Base-by-base conservation (phyloP, 2,888 invertebrate species). In the Clunio marinus region DNA sequence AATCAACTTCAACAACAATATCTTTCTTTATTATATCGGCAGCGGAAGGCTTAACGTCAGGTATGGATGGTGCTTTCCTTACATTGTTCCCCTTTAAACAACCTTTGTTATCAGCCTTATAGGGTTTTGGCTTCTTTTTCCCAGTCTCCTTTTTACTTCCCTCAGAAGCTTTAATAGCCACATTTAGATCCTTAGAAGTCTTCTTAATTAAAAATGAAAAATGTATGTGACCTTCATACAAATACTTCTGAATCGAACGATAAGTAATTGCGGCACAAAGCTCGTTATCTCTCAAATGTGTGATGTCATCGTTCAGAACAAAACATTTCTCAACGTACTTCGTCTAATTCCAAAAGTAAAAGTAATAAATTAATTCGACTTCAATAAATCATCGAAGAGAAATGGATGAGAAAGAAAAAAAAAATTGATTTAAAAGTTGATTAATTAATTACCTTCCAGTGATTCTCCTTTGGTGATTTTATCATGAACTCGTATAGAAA, bases 271-370 rank as follows among this genome's bases (percentile, higher is more conserved):
- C 68, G 7, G 58, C 68, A 28, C 68, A 68, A 25, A 22, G n/a
- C 27, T 68, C 68, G 1, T 57, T 41, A 57, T 68, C 68, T 41
- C 37, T 24, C 22, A 68, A 17, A 17, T 22, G 37, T 1, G 24
- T 41, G 4, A 68, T 20, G 58, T 68, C 58, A 58, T 68, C 68
- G 35, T 57, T n/a, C 3, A 41, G 55, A 1, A 17, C 22, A n/a
- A 58, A 41, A 28, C 68, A 68, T 41, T 68, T 68, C 15, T 68
- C 68, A 10, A 68, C 68, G 27, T 58, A 68, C 28, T 68, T 68
- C 37, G 58, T 68, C 68, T 68, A 15, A 45, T 25, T 10, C 32
- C 5, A 32, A 32, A 32, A 32, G 32, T 45, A 45, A 10, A 13
- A 10, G 4, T 45, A 15, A 5, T n/a, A 45, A 45, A n/a, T 45